Conservation (phyloP, 1,140 invertebrate species). For the Ceratina calcarata region DNA sequence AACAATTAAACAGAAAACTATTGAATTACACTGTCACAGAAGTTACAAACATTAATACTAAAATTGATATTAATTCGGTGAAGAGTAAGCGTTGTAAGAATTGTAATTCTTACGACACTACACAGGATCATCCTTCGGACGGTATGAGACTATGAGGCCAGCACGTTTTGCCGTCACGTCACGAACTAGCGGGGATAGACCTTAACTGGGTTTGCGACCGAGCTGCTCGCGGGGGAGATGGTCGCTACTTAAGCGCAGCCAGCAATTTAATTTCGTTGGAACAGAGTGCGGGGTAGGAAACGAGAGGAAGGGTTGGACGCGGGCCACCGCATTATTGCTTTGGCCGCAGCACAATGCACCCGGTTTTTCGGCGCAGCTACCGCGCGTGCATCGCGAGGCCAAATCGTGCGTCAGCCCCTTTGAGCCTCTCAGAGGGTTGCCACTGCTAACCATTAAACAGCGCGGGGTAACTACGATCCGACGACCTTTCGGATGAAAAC, state of each 20-base stretch:
- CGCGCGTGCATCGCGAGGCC: constrained; percentile 29
- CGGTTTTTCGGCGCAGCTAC: constrained; percentile 10
- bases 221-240: not conserved
- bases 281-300: not conserved
- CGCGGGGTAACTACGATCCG: not conserved
- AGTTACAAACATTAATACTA: no score
- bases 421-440: constrained; percentile 30
- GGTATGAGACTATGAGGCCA: no score
- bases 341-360: constrained; percentile 29
- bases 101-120: no score
- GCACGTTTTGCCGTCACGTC: no score
- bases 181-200: no score
- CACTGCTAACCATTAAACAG: constrained; percentile 18
- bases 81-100: no score
- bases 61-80: no score
- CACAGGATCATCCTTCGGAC: no score
- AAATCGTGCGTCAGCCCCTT: constrained; percentile 33
- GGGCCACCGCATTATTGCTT: constrained; percentile 29
- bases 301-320: not conserved
- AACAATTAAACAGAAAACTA: no score
- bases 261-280: constrained; percentile 39
- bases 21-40: no score
- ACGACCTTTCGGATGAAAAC: not conserved
- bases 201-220: not conserved
- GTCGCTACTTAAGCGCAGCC: constrained; percentile 32